Evolutionary conservation across 2,888 invertebrate species (phyloP).

Genomic region (Patella depressa): DNA sequence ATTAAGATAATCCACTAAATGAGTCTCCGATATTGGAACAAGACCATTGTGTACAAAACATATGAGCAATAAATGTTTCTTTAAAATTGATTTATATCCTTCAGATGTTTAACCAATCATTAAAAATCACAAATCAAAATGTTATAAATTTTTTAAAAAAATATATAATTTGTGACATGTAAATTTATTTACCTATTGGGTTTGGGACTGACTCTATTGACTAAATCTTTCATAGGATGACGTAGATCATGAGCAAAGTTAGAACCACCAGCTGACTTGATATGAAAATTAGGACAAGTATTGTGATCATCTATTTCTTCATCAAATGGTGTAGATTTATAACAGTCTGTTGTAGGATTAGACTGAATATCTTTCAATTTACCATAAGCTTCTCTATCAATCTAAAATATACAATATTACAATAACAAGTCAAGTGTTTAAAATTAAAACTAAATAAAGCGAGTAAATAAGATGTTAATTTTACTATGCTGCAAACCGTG

Average conservation of each 20-base stretch:
- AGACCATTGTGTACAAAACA: no score
- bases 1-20: no score
- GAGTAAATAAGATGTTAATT: no score
- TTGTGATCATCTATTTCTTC: conserved; percentile 73
- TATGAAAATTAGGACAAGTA: conserved; percentile 87
- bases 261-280: conserved; percentile 75
- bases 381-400: conserved; percentile 33
- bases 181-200: conserved; percentile 39
- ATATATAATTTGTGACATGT: neutral
- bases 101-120: no score
- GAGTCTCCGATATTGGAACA: no score
- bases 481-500: no score
- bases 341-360: neutral
- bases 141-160: no score
- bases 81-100: no score
- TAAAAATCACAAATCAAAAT: no score
- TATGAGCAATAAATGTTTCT: no score
- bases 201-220: conserved; percentile 84
- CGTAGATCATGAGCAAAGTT: conserved; percentile 81
- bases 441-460: no score
- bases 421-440: no score
- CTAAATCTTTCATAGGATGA: conserved; percentile 86
- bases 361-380: conserved; percentile 20
- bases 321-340: conserved; percentile 30
- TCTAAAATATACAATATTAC: conserved; percentile 19